Base-by-base conservation (phyloP, 2,888 invertebrate species). In the Trichopoda pennipes region DNA sequence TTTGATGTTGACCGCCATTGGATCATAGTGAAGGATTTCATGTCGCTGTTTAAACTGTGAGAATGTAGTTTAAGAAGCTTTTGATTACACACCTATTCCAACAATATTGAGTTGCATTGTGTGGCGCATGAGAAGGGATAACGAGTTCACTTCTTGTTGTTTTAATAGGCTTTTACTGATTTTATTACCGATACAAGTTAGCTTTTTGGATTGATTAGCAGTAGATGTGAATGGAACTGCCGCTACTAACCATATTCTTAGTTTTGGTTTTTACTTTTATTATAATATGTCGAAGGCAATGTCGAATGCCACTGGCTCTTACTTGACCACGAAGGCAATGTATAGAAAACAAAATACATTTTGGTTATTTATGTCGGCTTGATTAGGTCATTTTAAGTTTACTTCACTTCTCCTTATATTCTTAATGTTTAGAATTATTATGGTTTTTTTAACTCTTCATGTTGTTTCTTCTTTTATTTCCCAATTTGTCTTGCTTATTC, bases 61-160 rank as follows among this genome's bases (percentile, higher is more conserved):
- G 83, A 83, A 83, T 69, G 63, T 74, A 63, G 60, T 76, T 70
- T 70, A 56, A 69, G 32, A 35, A 73, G 72, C 61, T 60, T 64
- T 58, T 28, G 56, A 28, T 55, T 28, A 44, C 28, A 70, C 47
- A 53, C 14, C 21, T 35, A 66, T 47, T 49, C 47, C 32, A 35
- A 35, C 53, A 63, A 55, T 23, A 55, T 49, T 69, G 61, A 17
- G 47, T 64, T 77, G 35, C 32, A 47, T 44, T 47, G 35, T 17
- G 42, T 53, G 56, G 73, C 55, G 53, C 56, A 66, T 64, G 56
- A 42, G 60, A 60, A 61, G 14, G 74, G 87, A 88, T 89, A 89
- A 90, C 89, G 87, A 88, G 89, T 89, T 89, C 88, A 90, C 88
- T 89, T 89, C 51, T 69, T 69, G 23, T 28, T 68, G 55, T 28